phyloP scores from a whole-genome alignment of 2,797 vertebrate genomes.

The Acanthornis magna region DNA sequence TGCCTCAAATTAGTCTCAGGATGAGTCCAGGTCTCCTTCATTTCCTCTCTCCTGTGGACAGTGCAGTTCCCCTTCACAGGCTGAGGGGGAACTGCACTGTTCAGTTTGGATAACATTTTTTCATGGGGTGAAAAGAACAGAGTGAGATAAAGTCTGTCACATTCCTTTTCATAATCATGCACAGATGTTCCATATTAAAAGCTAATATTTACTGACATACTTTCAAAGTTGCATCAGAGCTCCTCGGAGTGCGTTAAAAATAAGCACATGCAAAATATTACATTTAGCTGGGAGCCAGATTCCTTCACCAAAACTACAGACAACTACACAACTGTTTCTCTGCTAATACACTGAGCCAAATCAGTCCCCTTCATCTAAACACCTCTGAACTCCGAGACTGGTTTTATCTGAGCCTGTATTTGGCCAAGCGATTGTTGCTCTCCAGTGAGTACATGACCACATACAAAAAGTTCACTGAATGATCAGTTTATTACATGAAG shows the following conservation, averaged over 20 bases:
- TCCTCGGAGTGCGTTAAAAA: constrained; percentile 56
- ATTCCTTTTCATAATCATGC: neutral
- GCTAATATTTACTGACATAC: constrained; percentile 61
- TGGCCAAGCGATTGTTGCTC: constrained; percentile 2
- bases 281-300: constrained; percentile 31
- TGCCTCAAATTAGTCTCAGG: neutral
- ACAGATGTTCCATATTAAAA: constrained; percentile 60
- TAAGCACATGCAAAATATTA: constrained; percentile 52
- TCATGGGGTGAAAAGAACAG: neutral
- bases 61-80: no score
- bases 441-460: constrained; percentile 34
- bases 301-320: constrained; percentile 9
- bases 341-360: constrained; percentile 11
- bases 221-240: constrained; percentile 56
- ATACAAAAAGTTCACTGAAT: neutral
- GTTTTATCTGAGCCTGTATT: constrained; percentile 23
- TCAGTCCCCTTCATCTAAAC: constrained; percentile 22
- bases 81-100: neutral
- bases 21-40: neutral
- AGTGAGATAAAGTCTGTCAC: neutral
- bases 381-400: constrained; percentile 9
- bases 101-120: neutral
- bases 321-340: neutral
- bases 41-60: neutral
- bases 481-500: constrained; percentile 21